Percentiles rank a stretch among this genome's conserved stretches.
Conservation (phyloP, 2,113 vertebrate genomes). For the Carlito syrichta region DNA sequence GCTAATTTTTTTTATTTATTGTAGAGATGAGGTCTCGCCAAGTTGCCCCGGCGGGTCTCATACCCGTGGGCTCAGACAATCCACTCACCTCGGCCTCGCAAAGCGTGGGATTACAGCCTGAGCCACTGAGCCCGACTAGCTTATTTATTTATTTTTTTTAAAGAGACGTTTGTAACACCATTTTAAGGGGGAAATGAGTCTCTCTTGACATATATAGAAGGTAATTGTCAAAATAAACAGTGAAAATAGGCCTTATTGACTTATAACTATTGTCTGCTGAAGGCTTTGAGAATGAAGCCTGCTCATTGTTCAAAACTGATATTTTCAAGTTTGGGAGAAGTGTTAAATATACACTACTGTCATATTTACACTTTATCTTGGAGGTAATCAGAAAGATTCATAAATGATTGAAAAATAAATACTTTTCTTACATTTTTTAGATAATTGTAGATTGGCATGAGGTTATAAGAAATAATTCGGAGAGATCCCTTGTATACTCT, state of each 20-base stretch:
- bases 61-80: too few species aligned
- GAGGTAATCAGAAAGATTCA: background rate
- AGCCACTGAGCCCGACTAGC: too few species aligned
- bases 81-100: too few species aligned
- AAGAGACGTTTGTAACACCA: too few species aligned
- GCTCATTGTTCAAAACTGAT: background rate
- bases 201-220: background rate
- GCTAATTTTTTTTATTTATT: too few species aligned
- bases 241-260: background rate
- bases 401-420: background rate
- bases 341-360: background rate
- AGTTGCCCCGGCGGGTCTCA: too few species aligned
- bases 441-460: background rate
- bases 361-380: background rate
- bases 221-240: background rate
- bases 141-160: too few species aligned
- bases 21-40: too few species aligned
- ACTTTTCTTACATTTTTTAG: background rate
- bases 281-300: background rate
- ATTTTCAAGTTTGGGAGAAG: background rate
- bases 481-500: fast-evolving
- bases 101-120: too few species aligned
- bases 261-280: background rate
- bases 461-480: background rate
- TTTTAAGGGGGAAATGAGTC: too few species aligned